Percentiles rank a stretch among this genome's conserved stretches.
Evolutionary conservation across 2,113 vertebrate species (phyloP).

Genomic region (Probosciger aterrimus): DNA sequence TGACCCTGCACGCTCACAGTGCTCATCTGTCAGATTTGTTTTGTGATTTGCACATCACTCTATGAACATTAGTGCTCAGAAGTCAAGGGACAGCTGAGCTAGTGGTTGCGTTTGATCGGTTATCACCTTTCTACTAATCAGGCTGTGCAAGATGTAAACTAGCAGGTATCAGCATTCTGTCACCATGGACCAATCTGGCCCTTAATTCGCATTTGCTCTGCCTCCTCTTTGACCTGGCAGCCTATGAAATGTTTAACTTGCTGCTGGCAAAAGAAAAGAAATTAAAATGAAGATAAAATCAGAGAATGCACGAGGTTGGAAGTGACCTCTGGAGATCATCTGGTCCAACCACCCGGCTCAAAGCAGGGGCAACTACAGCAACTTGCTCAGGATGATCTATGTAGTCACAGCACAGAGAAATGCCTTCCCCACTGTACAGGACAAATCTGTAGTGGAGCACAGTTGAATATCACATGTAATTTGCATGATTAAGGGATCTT

Average conservation of each 20-base stretch:
- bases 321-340: not conserved
- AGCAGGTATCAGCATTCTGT: not conserved
- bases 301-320: not conserved
- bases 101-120: not conserved
- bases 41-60: not conserved
- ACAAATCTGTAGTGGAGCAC: not conserved
- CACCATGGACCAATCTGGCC: not conserved
- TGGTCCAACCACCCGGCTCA: not conserved
- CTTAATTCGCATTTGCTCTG: not conserved
- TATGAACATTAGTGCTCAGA: not conserved
- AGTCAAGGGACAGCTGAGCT: not conserved
- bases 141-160: not conserved
- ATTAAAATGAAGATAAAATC: not conserved
- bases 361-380: not conserved
- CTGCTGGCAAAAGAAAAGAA: not conserved
- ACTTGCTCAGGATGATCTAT: not conserved
- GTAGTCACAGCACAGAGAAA: not conserved
- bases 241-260: not conserved
- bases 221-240: not conserved
- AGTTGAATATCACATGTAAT: not conserved
- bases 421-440: not conserved
- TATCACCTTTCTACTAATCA: not conserved
- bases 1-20: not conserved
- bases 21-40: not conserved
- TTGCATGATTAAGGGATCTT: not conserved